Evolutionary conservation across 2,888 invertebrate genomes (phyloP).

Genomic region (Pemphredon lugubris): DNA sequence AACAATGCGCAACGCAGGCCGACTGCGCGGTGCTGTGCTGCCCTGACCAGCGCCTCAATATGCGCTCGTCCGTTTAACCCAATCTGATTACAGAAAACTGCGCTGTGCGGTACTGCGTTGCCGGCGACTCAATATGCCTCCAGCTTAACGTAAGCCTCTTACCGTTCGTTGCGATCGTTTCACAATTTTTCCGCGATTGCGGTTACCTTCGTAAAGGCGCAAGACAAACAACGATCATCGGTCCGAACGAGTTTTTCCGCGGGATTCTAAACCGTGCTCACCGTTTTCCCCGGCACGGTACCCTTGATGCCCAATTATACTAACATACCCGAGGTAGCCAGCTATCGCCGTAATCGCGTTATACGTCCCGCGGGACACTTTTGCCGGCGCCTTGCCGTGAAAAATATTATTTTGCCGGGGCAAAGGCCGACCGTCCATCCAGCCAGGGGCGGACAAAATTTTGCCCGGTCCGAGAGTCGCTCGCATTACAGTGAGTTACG

Average conservation of each 20-base stretch:
- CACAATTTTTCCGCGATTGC: background rate
- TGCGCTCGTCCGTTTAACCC: too few species aligned
- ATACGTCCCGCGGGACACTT: conserved; percentile 38
- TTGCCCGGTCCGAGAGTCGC: conserved; percentile 1
- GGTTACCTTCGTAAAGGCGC: too few species aligned
- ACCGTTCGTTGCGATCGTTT: too few species aligned
- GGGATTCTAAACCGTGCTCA: background rate
- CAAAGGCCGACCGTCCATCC: background rate
- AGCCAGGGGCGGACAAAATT: conserved; percentile 12
- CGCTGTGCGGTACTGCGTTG: too few species aligned
- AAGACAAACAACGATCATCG: too few species aligned
- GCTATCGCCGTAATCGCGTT: conserved; percentile 65
- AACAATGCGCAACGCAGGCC: too few species aligned
- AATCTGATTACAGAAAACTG: too few species aligned
- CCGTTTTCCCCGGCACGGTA: conserved; percentile 10
- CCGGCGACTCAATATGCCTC: too few species aligned
- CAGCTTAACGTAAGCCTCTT: too few species aligned
- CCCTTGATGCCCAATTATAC: conserved; percentile 35
- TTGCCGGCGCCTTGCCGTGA: background rate
- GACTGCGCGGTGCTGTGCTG: too few species aligned
- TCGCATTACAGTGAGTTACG: conserved; percentile 65
- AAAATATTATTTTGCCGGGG: conserved; percentile 28
- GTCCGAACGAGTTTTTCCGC: too few species aligned
- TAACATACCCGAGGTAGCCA: conserved; percentile 8
- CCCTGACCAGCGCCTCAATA: too few species aligned